phyloP scores from a whole-genome alignment of 2,797 vertebrate species.

The Lophius americanus region DNA sequence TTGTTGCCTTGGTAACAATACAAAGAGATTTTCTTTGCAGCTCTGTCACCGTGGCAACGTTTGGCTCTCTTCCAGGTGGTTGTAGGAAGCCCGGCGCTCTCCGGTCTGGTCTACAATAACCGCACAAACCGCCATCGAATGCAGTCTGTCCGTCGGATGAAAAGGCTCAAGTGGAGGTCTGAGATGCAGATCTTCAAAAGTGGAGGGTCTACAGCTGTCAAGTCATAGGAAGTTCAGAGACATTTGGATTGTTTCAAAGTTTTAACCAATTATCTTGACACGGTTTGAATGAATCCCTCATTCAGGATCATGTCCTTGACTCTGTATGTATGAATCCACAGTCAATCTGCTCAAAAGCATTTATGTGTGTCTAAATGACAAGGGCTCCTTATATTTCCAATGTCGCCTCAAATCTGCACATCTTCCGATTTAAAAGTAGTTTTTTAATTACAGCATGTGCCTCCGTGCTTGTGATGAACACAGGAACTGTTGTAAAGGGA shows the following conservation, averaged over 20 bases:
- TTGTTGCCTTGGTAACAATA: slow-evolving; percentile 88
- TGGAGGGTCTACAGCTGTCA: slow-evolving; percentile 7
- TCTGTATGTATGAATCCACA: too few relatives aligned
- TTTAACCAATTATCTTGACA: too few relatives aligned
- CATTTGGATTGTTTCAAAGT: too few relatives aligned
- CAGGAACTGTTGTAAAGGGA: neutral
- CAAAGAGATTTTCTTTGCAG: slow-evolving; percentile 83
- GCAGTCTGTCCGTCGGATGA: slow-evolving; percentile 10
- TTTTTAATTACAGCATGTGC: too few relatives aligned
- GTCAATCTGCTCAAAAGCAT: too few relatives aligned
- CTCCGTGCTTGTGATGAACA: neutral
- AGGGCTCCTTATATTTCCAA: too few relatives aligned
- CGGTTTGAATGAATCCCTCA: too few relatives aligned
- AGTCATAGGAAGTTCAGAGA: neutral
- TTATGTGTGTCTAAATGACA: too few relatives aligned
- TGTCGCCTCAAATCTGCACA: too few relatives aligned
- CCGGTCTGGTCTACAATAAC: slow-evolving; percentile 44
- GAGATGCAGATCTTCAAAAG: slow-evolving; percentile 14
- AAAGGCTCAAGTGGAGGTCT: slow-evolving; percentile 13
- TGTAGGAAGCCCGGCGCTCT: slow-evolving; percentile 62
- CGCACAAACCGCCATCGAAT: slow-evolving; percentile 37
- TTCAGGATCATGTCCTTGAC: neutral
- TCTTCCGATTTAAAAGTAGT: too few relatives aligned
- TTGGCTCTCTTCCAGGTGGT: slow-evolving; percentile 80
- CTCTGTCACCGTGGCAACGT: slow-evolving; percentile 85